Evolutionary conservation across 2,113 vertebrate genomes (phyloP), one percentile per base, ranked within the genome.

Genomic region (Mus pahari): DNA sequence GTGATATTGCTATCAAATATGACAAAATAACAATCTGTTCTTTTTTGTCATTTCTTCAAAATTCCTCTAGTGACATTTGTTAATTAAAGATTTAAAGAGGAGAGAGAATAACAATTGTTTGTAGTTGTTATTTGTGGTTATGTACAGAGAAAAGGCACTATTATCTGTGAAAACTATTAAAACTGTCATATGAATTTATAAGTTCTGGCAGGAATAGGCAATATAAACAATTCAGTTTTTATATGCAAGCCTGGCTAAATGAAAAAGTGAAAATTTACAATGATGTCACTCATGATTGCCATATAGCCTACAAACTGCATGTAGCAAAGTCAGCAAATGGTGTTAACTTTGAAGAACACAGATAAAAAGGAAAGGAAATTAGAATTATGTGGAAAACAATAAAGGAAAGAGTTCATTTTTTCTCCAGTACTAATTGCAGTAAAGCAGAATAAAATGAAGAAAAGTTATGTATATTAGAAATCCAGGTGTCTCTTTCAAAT

Each of bases 41-140:
- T 50, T 79, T 78, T 87, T 31, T 55, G n/a, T n/a, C 50, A 7
- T 28, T 42, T 81, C 48, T 92, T 73, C 13, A 55, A 91, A 87
- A 71, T 53, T 79, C 11, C 39, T 73, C 24, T 64, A 4, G 31
- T 71, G 19, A 22, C 6, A 16, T 64, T 79, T 79, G 53, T 79
- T 86, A 79, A 86, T 86, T 48, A 91, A 17, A 94, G n/a, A 82
- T 39, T 60, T 83, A 36, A 75, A 64, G 62, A 78, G 66, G 16
- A 36, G 9, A 58, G 5, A 62, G 48, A 86, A 31, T 28, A 62
- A 36, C 12, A 87, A 53, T 55, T 48, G 6, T 10, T 83, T 83
- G 19, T 36, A 19, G 4, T 75, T 28, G 12, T 53, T 42, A 79
- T 62, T 71, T 86, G 26, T 22, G 33, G 17, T 95, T 64, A 81